Evolutionary conservation across 2,888 invertebrate species (phyloP), one percentile per base, ranked within the genome.

Genomic region (Pediacus dermestoides): DNA sequence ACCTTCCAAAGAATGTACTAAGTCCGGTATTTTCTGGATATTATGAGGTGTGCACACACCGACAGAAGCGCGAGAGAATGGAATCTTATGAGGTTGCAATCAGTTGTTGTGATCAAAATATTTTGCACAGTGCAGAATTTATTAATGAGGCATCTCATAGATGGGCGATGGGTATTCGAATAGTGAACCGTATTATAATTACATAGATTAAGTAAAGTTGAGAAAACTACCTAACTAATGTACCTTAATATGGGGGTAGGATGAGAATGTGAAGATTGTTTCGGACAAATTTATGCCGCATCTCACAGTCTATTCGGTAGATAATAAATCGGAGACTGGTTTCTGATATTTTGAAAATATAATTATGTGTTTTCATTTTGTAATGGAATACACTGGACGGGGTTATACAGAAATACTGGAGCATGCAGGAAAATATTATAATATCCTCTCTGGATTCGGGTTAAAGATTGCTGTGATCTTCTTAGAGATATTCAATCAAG

Each of bases 271-370:
- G 57, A 55, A 3, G 11, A 23, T 30, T 13, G 16, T 16, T 3
- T 27, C 12, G 35, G 26, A 37, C 28, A n/a, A 10, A 4, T 16
- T 30, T n/a, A 15, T 4, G 34, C 30, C 31, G 30, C 16, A 28
- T 7, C 35, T 55, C 60, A 60, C 62, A 57, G 55, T 64, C 64
- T 61, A 70, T 71, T 68, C 70, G 34, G 32, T 31, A 39, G 74
- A 75, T 76, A 75, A 75, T 75, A 73, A 72, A 73, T 74, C 67
- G 65, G 68, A 71, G 71, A 65, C 63, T 60, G 64, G 63, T 65
- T 65, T 67, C 61, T 60, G 67, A 67, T 66, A 66, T 66, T 67
- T 67, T 64, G 66, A 66, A 66, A 65, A 66, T 63, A 64, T 67
- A 67, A 67, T 67, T 66, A 67, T 58, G 63, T 52, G 63, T 62